Evolutionary conservation across 2,888 invertebrate genomes (phyloP), one percentile per base, ranked within the genome.

Genomic region (Microplitis deprimator): DNA sequence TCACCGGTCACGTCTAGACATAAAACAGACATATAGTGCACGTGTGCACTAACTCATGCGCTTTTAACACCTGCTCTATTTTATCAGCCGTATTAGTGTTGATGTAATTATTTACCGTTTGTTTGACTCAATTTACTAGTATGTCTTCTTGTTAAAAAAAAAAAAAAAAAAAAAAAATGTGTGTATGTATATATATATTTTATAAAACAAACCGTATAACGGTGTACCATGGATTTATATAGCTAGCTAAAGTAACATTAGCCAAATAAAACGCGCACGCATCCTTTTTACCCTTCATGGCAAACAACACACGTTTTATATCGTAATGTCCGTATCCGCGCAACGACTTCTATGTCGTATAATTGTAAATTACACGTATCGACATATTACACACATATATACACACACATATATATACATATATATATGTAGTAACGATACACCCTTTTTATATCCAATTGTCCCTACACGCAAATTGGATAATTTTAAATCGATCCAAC

Each of bases 231-330:
- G 50, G 50, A 50, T 50, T 50, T 50, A 50, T 68, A 74, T 68
- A 74, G 60, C 72, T 68, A 74, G 60, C 72, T 68, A 73, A 83
- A 81, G 80, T 86, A 88, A 88, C 88, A 88, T 87, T 88, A 88
- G 64, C 85, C 87, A 86, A 86, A 87, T 85, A 78, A 86, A 83
- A 82, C 81, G 78, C 79, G 67, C 67, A 77, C 50, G 50, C 50
- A 50, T 50, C 50, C 10, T 50, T 82, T 84, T 87, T 87, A 84
- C 87, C 87, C 86, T 86, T 86, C 83, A 87, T 87, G 88, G 88
- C 87, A 88, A 85, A 68, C 81, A 79, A 77, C 68, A 59, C 50
- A 50, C 50, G 50, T 50, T 50, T 50, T 13, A 50, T 50, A 50
- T 50, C 50, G 50, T 50, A 50, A 50, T 50, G 10, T 50, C 50